Base-by-base conservation (phyloP, 2,888 invertebrate species). In the Crossocerus cetratus region DNA sequence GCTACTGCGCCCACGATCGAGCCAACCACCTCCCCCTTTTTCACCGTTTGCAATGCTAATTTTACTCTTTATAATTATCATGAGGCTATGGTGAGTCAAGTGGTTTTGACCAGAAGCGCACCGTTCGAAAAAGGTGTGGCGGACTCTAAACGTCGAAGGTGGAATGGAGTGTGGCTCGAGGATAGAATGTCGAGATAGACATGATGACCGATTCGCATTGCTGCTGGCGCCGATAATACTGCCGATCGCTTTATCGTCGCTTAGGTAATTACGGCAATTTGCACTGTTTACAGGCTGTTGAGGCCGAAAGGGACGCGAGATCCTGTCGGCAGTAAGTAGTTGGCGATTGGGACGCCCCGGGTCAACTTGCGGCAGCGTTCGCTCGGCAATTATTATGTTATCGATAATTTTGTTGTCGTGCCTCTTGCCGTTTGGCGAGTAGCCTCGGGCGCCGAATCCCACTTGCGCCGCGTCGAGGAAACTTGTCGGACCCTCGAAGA, bases 211-310 rank as follows among this genome's bases (percentile, higher is more conserved):
- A 60, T 22, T 55, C 1, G 16, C 53, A 22, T 59, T 22, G 54
- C 59, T 62, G 14, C 42, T 16, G 70, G 66, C 66, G n/a, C 23
- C 53, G 49, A 63, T 32, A 42, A 57, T 44, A 63, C 44, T 45
- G 71, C 63, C 76, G 81, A 66, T 80, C 77, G 76, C 77, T 81
- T 78, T 80, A 77, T 80, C 74, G 74, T 70, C 75, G 66, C 69
- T 75, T 76, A 77, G 65, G 72, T 83, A 83, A 83, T 83, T 82
- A 80, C 76, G 70, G 83, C 77, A 83, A 84, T 83, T 79, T 77
- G 72, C 69, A 65, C 65, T 69, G 78, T 84, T 83, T 84, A 83
- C 83, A 72, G 81, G 78, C 74, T 71, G 77, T 78, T 76, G 69
- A 60, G 32, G 73, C 65, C 71, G 71, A 74, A 57, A 68, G 54